Percentiles rank a stretch among this genome's conserved stretches.
These are phyloP conservation scores for Hippocampus kuda DNA, from an alignment of 2,797 vertebrate genomes.

Conservation along the genomic window DNA sequence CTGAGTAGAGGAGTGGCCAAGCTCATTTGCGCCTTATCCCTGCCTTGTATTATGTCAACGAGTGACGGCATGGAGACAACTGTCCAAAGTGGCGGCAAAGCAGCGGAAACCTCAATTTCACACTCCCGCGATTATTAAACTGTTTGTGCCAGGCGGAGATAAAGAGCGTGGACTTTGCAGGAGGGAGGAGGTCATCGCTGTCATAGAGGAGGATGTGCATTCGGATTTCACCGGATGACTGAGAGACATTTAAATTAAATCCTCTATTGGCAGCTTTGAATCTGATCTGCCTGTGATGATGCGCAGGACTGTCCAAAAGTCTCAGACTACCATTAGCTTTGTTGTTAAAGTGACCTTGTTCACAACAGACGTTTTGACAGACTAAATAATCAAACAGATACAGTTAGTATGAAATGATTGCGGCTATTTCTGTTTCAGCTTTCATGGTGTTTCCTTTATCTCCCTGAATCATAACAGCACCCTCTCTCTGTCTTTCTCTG, in stretches of 20 bases:
- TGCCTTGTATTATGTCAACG: constrained; percentile 41
- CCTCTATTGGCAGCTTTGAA: neutral
- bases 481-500: neutral
- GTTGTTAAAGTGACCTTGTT: neutral
- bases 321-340: neutral
- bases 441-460: neutral
- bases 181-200: constrained; percentile 11
- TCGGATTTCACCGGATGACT: constrained; percentile 10
- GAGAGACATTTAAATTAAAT: constrained; percentile 15
- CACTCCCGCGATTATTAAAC: constrained; percentile 43
- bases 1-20: constrained; percentile 49
- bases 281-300: neutral
- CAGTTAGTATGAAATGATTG: neutral
- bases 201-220: constrained; percentile 13
- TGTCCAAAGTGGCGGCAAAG: constrained; percentile 37
- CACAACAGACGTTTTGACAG: neutral
- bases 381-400: neutral
- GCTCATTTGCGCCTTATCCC: constrained; percentile 48
- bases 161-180: neutral
- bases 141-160: constrained; percentile 26
- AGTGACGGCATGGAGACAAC: constrained; percentile 42
- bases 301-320: neutral
- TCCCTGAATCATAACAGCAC: neutral
- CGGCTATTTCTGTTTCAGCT: neutral
- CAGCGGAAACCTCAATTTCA: constrained; percentile 45